These are phyloP conservation scores for Drosophila fulvimacula DNA, from an alignment of 2,888 invertebrate species.

Conservation along the genomic window DNA sequence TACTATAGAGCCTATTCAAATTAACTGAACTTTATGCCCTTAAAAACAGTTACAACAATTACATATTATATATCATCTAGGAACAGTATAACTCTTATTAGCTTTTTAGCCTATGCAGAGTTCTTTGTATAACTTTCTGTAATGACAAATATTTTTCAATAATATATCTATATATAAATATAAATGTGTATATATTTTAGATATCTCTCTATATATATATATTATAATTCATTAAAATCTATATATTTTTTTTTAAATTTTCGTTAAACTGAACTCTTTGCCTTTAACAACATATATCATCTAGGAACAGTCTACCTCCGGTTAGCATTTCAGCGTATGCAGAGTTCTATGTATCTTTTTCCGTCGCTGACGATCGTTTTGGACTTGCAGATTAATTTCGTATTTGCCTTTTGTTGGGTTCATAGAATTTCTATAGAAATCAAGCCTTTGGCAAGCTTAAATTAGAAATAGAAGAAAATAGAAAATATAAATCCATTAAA, in stretches of 20 bases:
- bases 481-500: slow-evolving; percentile 34
- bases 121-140: too few relatives aligned
- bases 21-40: neutral
- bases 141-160: too few relatives aligned
- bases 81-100: neutral
- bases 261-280: neutral
- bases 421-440: slow-evolving; percentile 49
- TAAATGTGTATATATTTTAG: too few relatives aligned
- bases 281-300: neutral
- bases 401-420: slow-evolving; percentile 24
- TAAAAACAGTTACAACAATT: neutral
- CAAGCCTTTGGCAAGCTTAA: slow-evolving; percentile 56
- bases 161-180: too few relatives aligned
- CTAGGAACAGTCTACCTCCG: neutral
- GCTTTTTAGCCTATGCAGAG: neutral
- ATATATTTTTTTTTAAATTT: too few relatives aligned
- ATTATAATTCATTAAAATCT: too few relatives aligned
- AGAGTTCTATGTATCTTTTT: slow-evolving; percentile 33
- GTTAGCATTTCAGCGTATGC: neutral
- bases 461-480: slow-evolving; percentile 62
- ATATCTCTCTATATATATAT: too few relatives aligned
- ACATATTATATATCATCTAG: neutral
- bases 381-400: slow-evolving; percentile 48
- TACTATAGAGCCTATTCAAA: neutral
- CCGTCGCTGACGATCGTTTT: neutral